Conservation (phyloP, 92 coral and sea anemone species). For the Porites evermanni region DNA sequence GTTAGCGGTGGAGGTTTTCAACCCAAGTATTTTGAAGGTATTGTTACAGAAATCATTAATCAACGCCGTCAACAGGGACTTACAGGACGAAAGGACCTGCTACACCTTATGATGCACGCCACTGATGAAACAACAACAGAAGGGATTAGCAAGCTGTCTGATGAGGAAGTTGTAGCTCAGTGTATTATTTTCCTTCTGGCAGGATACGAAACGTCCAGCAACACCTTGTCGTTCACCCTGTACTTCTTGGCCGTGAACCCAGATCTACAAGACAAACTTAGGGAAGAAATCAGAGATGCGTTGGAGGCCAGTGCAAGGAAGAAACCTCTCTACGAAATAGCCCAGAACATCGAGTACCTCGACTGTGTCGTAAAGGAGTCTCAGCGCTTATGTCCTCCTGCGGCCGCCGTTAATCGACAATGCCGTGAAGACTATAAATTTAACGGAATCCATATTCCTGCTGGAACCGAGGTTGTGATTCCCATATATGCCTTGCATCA, state of each 20-base stretch:
- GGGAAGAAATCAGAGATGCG: conserved; percentile 42
- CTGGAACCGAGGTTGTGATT: conserved; percentile 55
- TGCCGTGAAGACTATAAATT: conserved; percentile 46
- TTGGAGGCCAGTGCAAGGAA: conserved; percentile 34
- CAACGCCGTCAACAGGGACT: conserved; percentile 47
- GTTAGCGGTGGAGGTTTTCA: background rate
- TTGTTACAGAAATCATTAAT: conserved; percentile 55
- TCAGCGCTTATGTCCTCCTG: conserved; percentile 65
- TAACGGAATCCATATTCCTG: conserved; percentile 56
- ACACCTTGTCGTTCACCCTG: conserved; percentile 44
- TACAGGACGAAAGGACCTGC: conserved; percentile 66
- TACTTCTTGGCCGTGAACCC: conserved; percentile 59
- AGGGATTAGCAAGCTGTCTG: conserved; percentile 51
- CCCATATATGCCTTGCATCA: conserved; percentile 66
- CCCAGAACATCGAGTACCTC: conserved; percentile 60
- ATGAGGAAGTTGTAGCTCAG: conserved; percentile 70
- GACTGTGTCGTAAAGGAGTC: conserved; percentile 73
- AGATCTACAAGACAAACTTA: conserved; percentile 54
- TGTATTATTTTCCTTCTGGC: conserved; percentile 59
- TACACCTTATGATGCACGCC: conserved; percentile 70
- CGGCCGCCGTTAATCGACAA: conserved; percentile 39
- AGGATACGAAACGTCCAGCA: conserved; percentile 73
- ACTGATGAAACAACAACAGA: conserved; percentile 56
- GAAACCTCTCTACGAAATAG: conserved; percentile 60
- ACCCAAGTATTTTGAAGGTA: conserved; percentile 20